Percentiles rank a stretch among this genome's conserved stretches.
Evolutionary conservation across 2,888 invertebrate genomes (phyloP).

Genomic region (Anthrax anthrax): DNA sequence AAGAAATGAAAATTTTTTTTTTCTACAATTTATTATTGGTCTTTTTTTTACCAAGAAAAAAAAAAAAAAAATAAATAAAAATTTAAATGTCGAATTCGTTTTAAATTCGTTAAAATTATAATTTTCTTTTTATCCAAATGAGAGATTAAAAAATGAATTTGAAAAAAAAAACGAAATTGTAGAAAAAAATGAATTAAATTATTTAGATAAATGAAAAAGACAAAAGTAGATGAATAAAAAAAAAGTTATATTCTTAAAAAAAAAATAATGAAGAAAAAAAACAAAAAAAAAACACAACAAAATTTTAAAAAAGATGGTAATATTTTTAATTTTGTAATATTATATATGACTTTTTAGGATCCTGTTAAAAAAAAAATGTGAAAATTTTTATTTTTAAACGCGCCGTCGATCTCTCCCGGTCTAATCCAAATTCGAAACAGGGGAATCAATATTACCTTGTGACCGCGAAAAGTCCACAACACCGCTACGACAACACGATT

Average conservation of each 20-base stretch:
- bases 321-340: too few species aligned
- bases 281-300: too few species aligned
- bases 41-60: background rate
- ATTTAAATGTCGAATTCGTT: background rate
- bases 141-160: background rate
- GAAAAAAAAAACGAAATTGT: background rate
- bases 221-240: background rate
- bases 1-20: background rate
- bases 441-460: constrained; percentile 35
- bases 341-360: constrained; percentile 8
- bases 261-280: constrained; percentile 4
- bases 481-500: too few species aligned
- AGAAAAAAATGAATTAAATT: background rate
- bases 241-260: background rate
- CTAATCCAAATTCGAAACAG: constrained; percentile 37
- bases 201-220: constrained; percentile 1
- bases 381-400: constrained; percentile 12
- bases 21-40: background rate
- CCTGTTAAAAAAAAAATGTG: constrained; percentile 7
- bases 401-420: constrained; percentile 36
- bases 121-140: too few species aligned
- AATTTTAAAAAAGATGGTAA: too few species aligned
- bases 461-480: constrained; percentile 31
- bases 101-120: too few species aligned
- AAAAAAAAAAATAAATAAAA: too few species aligned